Percentiles rank a stretch among this genome's conserved stretches.
These are phyloP conservation scores for Pelodiscus sinensis DNA, from an alignment of 2,113 vertebrate genomes.

Conservation along the genomic window DNA sequence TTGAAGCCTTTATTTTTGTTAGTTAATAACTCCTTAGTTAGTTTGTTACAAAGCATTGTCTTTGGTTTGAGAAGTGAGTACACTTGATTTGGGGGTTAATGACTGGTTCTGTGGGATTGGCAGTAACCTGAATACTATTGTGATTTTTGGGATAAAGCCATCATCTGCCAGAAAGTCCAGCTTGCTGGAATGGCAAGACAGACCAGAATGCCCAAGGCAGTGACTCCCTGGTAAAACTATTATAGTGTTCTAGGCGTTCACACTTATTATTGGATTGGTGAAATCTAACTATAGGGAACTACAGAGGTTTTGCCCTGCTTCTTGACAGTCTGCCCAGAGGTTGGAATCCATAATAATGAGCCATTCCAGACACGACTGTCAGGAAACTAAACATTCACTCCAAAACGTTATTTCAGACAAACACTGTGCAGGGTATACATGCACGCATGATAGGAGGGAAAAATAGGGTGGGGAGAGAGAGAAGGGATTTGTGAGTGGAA, in stretches of 20 bases:
- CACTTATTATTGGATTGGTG: neutral
- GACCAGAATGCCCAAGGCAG: neutral
- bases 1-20: neutral
- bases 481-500: neutral
- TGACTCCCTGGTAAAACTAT: neutral
- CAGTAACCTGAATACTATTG: neutral
- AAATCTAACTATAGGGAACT: neutral
- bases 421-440: neutral
- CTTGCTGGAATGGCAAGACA: neutral
- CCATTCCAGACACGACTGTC: neutral
- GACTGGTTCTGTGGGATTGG: neutral
- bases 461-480: neutral
- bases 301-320: neutral
- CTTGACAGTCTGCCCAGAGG: neutral
- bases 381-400: rapidly evolving
- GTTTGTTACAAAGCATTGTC: neutral
- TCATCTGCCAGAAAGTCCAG: neutral
- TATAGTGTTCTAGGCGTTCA: neutral
- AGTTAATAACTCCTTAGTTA: neutral
- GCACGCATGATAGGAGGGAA: neutral
- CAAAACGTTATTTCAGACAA: neutral
- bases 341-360: neutral
- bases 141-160: neutral
- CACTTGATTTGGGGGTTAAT: neutral
- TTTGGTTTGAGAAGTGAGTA: neutral